A percentile compares a stretch with the other conserved stretches of the same genome.
These are phyloP conservation scores for Callimorpha dominula DNA, from an alignment of 2,888 invertebrate species.

Conservation along the genomic window DNA sequence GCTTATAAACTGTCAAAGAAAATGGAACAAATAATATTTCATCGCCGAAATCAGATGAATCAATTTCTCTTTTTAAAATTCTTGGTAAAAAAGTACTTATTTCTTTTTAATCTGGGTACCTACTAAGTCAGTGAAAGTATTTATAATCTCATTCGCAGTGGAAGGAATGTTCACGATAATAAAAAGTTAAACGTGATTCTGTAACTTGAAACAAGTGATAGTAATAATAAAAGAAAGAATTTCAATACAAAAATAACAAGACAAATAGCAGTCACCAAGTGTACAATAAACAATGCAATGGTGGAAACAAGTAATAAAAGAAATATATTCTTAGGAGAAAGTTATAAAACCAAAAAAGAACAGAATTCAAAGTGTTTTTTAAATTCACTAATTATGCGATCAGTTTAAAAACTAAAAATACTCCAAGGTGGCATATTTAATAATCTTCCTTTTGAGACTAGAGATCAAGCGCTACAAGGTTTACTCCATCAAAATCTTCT, in stretches of 20 bases:
- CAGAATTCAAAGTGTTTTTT: not conserved
- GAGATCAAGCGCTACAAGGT: too few relatives aligned
- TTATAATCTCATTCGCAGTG: constrained; percentile 34
- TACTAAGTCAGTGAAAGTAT: constrained; percentile 40
- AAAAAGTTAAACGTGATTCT: constrained; percentile 33
- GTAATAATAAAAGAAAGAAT: not conserved
- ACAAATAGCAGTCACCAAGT: not conserved
- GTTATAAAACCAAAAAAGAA: not conserved
- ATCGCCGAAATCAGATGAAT: constrained; percentile 30
- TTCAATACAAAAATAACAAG: not conserved
- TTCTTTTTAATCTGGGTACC: constrained; percentile 35
- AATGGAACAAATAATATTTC: not conserved
- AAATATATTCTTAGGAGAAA: not conserved
- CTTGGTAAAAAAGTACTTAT: constrained; percentile 35
- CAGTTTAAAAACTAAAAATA: too few relatives aligned
- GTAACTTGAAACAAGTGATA: not conserved
- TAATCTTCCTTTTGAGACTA: too few relatives aligned
- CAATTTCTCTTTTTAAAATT: constrained; percentile 44
- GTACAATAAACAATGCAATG: not conserved
- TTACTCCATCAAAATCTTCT: too few relatives aligned
- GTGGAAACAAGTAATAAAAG: not conserved
- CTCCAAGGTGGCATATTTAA: too few relatives aligned
- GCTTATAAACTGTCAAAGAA: not conserved
- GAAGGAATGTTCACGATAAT: constrained; percentile 22
- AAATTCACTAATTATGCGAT: not conserved